Evolutionary conservation across 2,113 vertebrate genomes (phyloP).

Genomic region (Alligator sinensis): DNA sequence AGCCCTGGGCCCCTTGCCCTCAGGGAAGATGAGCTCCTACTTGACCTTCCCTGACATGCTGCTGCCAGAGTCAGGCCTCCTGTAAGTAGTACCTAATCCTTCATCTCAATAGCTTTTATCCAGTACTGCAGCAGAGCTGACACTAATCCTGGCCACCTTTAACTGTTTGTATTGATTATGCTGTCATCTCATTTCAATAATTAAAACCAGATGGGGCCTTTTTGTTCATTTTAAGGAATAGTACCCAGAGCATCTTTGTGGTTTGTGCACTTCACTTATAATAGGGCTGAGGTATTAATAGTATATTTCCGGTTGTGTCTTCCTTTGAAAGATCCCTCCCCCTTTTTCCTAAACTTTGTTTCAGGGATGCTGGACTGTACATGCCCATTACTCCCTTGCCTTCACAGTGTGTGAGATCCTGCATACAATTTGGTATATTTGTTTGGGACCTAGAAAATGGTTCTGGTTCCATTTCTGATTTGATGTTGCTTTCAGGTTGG

Average conservation of each 20-base stretch:
- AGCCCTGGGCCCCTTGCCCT: background rate
- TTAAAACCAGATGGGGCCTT: conserved; percentile 70
- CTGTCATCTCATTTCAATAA: conserved; percentile 72
- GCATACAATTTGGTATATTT: too few relatives aligned
- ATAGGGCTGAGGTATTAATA: background rate
- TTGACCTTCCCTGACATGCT: background rate
- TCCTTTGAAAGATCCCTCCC: background rate
- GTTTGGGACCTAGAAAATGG: background rate
- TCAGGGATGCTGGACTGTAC: background rate
- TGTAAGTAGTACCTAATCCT: background rate
- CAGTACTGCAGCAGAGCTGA: background rate
- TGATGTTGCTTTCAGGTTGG: background rate
- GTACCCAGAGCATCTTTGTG: background rate
- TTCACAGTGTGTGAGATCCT: rapidly evolving
- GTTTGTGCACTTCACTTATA: background rate
- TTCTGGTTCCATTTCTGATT: background rate
- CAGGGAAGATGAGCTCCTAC: background rate
- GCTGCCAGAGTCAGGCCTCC: background rate
- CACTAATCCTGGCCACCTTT: conserved; percentile 20
- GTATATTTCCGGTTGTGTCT: background rate
- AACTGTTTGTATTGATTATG: conserved; percentile 66
- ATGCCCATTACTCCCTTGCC: rapidly evolving
- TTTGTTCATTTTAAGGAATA: conserved; percentile 54
- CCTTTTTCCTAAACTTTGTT: too few relatives aligned
- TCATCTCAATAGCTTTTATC: background rate